Base-by-base conservation (phyloP, 2,113 vertebrate genomes). In the Monopterus albus region DNA sequence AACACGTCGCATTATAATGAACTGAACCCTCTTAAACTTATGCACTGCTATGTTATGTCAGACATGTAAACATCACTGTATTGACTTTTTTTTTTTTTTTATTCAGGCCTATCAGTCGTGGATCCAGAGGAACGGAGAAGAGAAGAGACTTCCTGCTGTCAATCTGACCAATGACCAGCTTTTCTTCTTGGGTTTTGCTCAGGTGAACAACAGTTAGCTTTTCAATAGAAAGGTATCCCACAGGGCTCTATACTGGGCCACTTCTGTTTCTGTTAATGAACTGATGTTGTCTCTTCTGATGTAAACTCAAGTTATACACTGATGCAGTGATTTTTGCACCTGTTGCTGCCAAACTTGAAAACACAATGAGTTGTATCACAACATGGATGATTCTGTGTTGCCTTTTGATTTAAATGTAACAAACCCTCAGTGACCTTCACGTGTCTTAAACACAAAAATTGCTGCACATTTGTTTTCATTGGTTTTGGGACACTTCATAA, bases 111-210 rank as follows among this genome's bases (percentile, higher is more conserved):
- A 99, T 75, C 94, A 87, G 49, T 92, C 93, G 0, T 99, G 96
- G 96, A 87, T 98, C 58, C 83, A 89, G 76, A 94, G 76, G 75
- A 94, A 96, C 0, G 96, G 96, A 1, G 94, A 96, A 12, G 98
- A 99, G 83, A 95, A 95, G 75, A 91, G 26, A 55, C 93, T 99
- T 46, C 98, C 98, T 1, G 97, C 96, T 0, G 93, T 99, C 71
- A 96, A 93, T 52, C 94, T 99, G 78, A 98, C 95, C 69, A 99
- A 95, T 61, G 94, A 98, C 72, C 98, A 99, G 89, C 95, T 99
- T 52, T 99, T 99, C 93, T 99, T 99, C 1, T 95, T 99, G 66
- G 97, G 97, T 59, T 99, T 99, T 25, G 97, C 98, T 0, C 98
- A 99, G 96, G 97, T 99, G 6, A 43, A 49, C 21, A 5, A 46